Evolutionary conservation across 2,797 vertebrate genomes (phyloP).

Genomic region (Myotis myotis): DNA sequence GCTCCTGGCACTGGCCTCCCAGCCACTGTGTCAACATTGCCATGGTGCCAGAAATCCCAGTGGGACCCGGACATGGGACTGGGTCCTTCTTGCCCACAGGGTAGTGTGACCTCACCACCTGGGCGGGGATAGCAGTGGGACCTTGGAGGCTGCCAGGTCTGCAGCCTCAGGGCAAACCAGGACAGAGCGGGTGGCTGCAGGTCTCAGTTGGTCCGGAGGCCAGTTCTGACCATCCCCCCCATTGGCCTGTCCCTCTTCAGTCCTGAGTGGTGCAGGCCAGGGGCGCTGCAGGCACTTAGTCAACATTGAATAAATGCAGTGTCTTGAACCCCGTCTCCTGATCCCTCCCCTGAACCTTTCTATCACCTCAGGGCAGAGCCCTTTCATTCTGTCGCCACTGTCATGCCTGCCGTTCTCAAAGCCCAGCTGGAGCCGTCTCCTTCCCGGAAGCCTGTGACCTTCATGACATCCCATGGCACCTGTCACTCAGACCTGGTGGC

Average conservation of each 20-base stretch:
- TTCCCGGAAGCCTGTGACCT: background rate
- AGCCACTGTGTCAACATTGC: background rate
- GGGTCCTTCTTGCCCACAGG: background rate
- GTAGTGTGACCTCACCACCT: accelerated
- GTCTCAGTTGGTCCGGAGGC: background rate
- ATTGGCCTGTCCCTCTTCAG: background rate
- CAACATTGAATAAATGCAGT: accelerated
- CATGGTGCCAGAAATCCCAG: background rate
- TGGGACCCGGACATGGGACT: background rate
- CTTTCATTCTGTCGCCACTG: background rate
- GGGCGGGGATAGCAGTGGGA: background rate
- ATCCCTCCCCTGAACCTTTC: background rate
- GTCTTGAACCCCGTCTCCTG: background rate
- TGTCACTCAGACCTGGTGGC: background rate
- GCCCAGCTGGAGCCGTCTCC: background rate
- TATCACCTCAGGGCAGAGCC: background rate
- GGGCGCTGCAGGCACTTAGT: background rate
- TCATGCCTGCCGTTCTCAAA: background rate
- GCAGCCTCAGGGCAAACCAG: background rate
- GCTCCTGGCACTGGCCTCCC: background rate
- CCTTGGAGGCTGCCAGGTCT: background rate
- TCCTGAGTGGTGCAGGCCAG: too few relatives aligned
- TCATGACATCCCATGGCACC: background rate
- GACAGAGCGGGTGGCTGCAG: background rate
- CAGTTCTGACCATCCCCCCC: background rate